Evolutionary conservation across 2,888 invertebrate genomes (phyloP).

Genomic region (Diplazon laetatorius): DNA sequence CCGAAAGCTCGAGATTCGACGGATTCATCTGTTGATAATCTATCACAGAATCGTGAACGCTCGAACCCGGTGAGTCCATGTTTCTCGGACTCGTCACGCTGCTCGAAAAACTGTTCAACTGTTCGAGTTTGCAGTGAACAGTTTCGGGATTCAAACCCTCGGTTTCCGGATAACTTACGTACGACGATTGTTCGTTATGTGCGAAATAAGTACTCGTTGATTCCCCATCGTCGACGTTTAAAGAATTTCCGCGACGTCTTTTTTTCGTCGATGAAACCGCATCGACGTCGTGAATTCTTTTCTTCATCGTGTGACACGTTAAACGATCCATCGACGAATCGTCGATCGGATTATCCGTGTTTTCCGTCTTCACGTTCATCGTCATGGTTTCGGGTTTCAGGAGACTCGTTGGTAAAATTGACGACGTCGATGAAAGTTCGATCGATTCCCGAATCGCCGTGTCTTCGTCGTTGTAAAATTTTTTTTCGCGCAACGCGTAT

Average conservation of each 20-base stretch:
- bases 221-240: no score
- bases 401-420: not conserved
- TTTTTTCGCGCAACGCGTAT: slow-evolving; percentile 46
- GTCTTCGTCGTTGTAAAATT: slow-evolving; percentile 51
- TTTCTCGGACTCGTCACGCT: not conserved
- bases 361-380: slow-evolving; percentile 62
- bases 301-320: slow-evolving; percentile 17
- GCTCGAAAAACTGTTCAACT: slow-evolving; percentile 12
- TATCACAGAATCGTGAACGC: slow-evolving; percentile 57
- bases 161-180: slow-evolving; percentile 39
- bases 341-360: slow-evolving; percentile 19
- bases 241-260: slow-evolving; percentile 17
- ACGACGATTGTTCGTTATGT: slow-evolving; percentile 4
- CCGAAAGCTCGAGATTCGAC: slow-evolving; percentile 46
- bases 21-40: slow-evolving; percentile 70
- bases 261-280: no score
- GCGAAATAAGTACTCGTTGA: slow-evolving; percentile 47
- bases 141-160: slow-evolving; percentile 14
- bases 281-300: slow-evolving; percentile 25
- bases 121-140: slow-evolving; percentile 45
- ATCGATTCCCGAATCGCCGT: slow-evolving; percentile 12
- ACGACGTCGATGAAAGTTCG: no score
- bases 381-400: slow-evolving; percentile 61
- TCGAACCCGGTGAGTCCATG: slow-evolving; percentile 63
- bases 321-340: slow-evolving; percentile 11